Evolutionary conservation across 2,888 invertebrate genomes (phyloP).

Genomic region (Cryptocephalus moraei): DNA sequence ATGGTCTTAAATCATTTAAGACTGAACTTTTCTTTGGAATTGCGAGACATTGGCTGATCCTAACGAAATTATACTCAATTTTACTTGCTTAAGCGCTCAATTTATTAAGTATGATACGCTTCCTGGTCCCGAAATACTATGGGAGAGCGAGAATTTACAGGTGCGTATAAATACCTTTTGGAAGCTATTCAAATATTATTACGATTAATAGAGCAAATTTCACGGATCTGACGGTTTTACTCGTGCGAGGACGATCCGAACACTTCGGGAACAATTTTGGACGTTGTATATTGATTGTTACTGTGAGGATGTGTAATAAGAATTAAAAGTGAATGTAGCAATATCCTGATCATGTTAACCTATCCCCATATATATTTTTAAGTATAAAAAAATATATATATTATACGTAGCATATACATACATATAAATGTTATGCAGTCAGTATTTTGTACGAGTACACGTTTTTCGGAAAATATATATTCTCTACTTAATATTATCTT

Average conservation of each 20-base stretch:
- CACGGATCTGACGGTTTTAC: too few relatives aligned
- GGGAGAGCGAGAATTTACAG: too few relatives aligned
- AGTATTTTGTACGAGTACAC: slow-evolving; percentile 42
- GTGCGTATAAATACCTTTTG: too few relatives aligned
- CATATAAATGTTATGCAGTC: slow-evolving; percentile 31
- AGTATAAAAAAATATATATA: slow-evolving; percentile 28
- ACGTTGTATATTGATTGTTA: slow-evolving; percentile 32
- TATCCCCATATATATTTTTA: slow-evolving; percentile 35
- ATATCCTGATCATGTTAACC: slow-evolving; percentile 31
- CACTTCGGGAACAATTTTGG: slow-evolving; percentile 23
- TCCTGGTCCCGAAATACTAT: too few relatives aligned
- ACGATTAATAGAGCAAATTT: too few relatives aligned
- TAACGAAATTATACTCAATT: too few relatives aligned
- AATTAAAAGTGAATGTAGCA: slow-evolving; percentile 32
- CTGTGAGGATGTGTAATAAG: slow-evolving; percentile 36
- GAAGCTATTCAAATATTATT: too few relatives aligned
- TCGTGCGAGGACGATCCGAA: slow-evolving; percentile 1
- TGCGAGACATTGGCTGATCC: too few relatives aligned
- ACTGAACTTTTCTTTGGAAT: too few relatives aligned
- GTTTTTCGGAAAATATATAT: slow-evolving; percentile 38
- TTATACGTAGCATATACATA: slow-evolving; percentile 30
- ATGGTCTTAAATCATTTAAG: too few relatives aligned
- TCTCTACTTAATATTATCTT: slow-evolving; percentile 39
- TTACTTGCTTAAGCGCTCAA: too few relatives aligned
- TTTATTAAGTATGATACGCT: too few relatives aligned